Conservation (phyloP, 2,113 vertebrate species). For the Monarcha castaneiventris region DNA sequence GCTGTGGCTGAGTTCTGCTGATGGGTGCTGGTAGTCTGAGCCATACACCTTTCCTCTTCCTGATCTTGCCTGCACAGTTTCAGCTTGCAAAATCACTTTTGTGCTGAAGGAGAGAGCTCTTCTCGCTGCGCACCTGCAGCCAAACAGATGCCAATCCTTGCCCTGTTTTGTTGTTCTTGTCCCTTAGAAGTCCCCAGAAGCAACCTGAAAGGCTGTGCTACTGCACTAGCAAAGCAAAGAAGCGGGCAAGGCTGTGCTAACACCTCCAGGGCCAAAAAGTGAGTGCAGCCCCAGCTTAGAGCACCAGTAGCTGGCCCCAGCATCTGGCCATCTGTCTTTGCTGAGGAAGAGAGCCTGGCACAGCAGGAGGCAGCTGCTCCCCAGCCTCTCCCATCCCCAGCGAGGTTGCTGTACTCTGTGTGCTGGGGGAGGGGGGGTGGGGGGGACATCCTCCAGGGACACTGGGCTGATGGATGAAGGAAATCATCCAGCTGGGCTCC, state of each 20-base stretch:
- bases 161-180: not conserved
- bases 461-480: not conserved
- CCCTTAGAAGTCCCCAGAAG: not conserved
- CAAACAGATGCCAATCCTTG: not conserved
- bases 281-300: not conserved
- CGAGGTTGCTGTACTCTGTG: not conserved
- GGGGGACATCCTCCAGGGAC: not conserved
- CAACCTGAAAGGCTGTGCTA: not conserved
- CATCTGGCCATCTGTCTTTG: not conserved
- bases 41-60: not conserved
- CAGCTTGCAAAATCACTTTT: not conserved
- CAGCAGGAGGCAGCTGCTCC: rapidly evolving
- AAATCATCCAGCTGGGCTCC: not conserved
- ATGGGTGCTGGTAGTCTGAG: not conserved
- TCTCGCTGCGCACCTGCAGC: not conserved
- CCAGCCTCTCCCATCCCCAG: not conserved
- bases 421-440: not conserved
- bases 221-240: not conserved
- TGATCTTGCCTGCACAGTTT: not conserved
- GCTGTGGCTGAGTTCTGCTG: not conserved
- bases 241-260: not conserved
- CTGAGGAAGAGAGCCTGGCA: not conserved
- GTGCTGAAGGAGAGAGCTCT: not conserved
- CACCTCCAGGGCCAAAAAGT: not conserved
- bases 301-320: not conserved